These are phyloP conservation scores for Hydrotaea cyrtoneurina DNA, from an alignment of 2,888 invertebrate species.

Conservation along the genomic window DNA sequence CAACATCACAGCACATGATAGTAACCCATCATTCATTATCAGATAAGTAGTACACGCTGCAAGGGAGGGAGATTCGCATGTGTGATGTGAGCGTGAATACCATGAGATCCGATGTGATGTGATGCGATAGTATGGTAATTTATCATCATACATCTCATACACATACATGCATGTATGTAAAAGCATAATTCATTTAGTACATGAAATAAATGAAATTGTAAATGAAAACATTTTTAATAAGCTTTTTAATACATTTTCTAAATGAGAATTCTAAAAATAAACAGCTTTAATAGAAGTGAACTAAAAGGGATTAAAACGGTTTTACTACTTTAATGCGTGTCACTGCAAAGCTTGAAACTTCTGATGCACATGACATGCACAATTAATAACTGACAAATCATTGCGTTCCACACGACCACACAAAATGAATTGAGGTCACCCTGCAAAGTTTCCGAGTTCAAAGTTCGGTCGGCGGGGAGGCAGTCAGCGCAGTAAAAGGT, in stretches of 20 bases:
- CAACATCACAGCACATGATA: conserved; percentile 14
- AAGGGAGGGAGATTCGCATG: neutral
- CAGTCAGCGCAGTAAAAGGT: too few species aligned
- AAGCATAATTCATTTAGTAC: neutral
- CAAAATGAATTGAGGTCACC: too few species aligned
- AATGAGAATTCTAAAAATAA: neutral
- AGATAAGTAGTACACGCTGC: neutral
- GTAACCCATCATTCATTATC: conserved; percentile 34
- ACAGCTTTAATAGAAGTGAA: neutral
- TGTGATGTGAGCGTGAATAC: neutral
- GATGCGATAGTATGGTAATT: conserved; percentile 27
- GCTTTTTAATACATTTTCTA: conserved; percentile 35
- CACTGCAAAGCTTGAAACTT: neutral
- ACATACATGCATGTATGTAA: neutral
- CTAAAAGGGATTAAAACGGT: neutral
- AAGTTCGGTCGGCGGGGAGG: too few species aligned
- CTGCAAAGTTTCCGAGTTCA: too few species aligned
- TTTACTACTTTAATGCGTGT: neutral
- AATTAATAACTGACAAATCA: neutral
- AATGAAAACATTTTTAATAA: conserved; percentile 33
- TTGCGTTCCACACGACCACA: too few species aligned
- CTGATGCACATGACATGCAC: neutral
- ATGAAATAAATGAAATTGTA: conserved; percentile 1
- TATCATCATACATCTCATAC: conserved; percentile 45
- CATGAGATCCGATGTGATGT: too few species aligned